Evolutionary conservation across 1,140 invertebrate genomes (phyloP).

Genomic region (Rhysida immarginata): DNA sequence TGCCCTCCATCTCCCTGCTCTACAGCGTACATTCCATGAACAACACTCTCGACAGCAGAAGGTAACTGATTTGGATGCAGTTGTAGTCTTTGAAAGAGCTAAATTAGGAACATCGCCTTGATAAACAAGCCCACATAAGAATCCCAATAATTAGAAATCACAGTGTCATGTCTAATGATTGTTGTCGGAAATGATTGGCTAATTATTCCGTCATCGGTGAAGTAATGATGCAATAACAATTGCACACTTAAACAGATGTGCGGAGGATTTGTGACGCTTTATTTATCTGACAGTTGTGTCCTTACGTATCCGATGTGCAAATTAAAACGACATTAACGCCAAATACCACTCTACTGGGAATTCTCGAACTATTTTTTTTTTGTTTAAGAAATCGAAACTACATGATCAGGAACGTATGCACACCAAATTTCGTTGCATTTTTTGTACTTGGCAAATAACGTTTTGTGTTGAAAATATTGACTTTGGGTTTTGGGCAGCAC

Average conservation of each 20-base stretch:
- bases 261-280: too few relatives aligned
- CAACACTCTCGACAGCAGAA: background rate
- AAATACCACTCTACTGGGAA: background rate
- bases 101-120: background rate
- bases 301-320: background rate
- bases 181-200: background rate
- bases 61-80: background rate
- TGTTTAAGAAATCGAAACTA: background rate
- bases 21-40: background rate
- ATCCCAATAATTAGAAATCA: background rate
- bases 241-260: background rate
- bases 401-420: background rate
- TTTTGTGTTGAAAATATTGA: background rate
- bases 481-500: too few relatives aligned
- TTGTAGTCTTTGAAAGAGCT: background rate
- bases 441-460: background rate
- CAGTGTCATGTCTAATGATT: background rate
- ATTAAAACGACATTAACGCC: background rate
- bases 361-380: background rate
- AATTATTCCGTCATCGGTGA: background rate
- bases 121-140: background rate
- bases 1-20: background rate
- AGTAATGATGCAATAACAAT: background rate
- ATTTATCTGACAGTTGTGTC: background rate
- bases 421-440: background rate